Conservation (phyloP, 2,888 invertebrate species). For the Stenotaenia linearis region DNA sequence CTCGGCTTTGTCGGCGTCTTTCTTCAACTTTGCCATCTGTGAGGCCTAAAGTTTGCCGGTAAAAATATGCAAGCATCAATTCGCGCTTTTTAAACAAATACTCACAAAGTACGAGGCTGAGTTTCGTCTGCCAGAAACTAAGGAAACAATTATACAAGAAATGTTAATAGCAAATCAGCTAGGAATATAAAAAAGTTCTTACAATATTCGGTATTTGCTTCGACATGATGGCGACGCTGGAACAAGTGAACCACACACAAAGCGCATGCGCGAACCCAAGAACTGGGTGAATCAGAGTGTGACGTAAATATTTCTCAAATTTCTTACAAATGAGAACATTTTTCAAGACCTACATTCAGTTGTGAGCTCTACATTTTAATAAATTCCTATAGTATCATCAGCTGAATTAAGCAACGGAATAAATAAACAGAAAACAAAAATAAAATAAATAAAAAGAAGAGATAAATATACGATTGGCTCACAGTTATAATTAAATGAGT, state of each 20-base stretch:
- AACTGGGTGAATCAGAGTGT: not conserved
- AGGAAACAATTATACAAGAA: not conserved
- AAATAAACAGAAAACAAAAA: no score
- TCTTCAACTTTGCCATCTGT: not conserved
- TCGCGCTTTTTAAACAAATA: constrained; percentile 31
- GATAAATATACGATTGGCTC: no score
- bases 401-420: no score
- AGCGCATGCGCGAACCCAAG: not conserved
- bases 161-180: not conserved
- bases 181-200: not conserved
- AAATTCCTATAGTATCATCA: no score
- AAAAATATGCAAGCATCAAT: constrained; percentile 14
- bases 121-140: constrained; percentile 73
- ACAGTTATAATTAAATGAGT: no score
- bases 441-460: no score
- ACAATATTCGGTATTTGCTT: constrained; percentile 31
- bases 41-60: not conserved
- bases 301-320: not conserved
- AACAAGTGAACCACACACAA: not conserved
- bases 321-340: no score
- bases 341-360: no score
- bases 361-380: no score
- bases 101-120: constrained; percentile 73
- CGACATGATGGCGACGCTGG: constrained; percentile 33
- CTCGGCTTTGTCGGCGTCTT: not conserved